Evolutionary conservation across 2,888 invertebrate species (phyloP).

Genomic region (Lasioglossum morio): DNA sequence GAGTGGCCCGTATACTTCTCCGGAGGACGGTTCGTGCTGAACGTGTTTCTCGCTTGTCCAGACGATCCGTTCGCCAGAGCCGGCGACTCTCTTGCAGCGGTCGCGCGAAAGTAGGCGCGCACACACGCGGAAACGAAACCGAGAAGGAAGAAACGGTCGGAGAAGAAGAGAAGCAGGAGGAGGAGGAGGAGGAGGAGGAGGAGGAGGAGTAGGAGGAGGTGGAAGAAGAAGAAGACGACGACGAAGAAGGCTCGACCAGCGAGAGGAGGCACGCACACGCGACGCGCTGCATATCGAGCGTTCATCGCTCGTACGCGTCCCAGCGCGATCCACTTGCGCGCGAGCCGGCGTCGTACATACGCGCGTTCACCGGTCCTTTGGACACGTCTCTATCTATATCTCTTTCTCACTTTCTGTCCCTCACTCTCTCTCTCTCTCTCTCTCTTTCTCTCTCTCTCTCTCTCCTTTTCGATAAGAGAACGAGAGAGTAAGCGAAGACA

Average conservation of each 20-base stretch:
- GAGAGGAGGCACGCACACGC: slow-evolving; percentile 42
- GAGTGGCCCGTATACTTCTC: slow-evolving; percentile 16
- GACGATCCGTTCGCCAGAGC: slow-evolving; percentile 1
- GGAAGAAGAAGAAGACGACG: neutral
- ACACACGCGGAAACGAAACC: slow-evolving; percentile 38
- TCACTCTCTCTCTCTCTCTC: neutral
- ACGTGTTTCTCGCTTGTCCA: slow-evolving; percentile 9
- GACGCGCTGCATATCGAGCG: slow-evolving; percentile 23
- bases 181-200: neutral
- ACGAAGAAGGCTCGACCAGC: neutral
- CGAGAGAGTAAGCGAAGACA: neutral
- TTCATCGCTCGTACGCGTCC: slow-evolving; percentile 17
- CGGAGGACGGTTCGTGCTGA: slow-evolving; percentile 25
- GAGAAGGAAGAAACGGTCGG: neutral
- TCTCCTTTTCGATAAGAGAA: neutral
- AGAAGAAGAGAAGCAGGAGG: neutral
- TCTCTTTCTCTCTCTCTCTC: neutral
- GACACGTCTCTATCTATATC: neutral
- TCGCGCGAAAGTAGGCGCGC: slow-evolving; percentile 29
- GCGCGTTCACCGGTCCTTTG: slow-evolving; percentile 3
- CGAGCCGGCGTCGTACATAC: slow-evolving; percentile 52
- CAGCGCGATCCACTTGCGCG: slow-evolving; percentile 57
- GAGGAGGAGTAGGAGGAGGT: neutral
- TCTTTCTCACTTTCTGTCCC: neutral
- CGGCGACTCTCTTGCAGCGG: neutral